Evolutionary conservation across 2,797 vertebrate species (phyloP), one percentile per base, ranked within the genome.

Genomic region (Peromyscus aztecus): DNA sequence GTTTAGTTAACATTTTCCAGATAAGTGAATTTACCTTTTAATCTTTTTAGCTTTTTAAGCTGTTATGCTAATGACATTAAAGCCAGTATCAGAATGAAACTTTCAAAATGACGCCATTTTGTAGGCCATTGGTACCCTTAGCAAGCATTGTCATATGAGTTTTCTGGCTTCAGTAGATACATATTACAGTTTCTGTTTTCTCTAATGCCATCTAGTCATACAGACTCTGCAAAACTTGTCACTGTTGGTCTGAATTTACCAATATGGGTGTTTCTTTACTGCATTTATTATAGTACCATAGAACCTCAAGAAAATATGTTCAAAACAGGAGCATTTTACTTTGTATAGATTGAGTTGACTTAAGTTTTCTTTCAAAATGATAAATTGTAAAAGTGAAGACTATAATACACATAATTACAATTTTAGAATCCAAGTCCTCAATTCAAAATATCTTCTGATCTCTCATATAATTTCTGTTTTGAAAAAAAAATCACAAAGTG

Each of bases 11-110:
- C 27, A 34, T 76, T 89, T 76, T 76, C 55, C 59, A 59, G 27
- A 61, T 24, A 76, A 46, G 6, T 40, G 24, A 84, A 9, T 96
- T 94, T 96, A 34, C 7, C 16, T 87, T 59, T 91, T 40, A 71
- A 29, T 57, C 49, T 84, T 93, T 75, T 86, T 92, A 40, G 40
- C 75, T 96, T 96, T 90, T 61, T 49, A 88, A 92, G 80, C 24
- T 77, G 59, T 29, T 78, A 49, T 87, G 46, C 4, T 85, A 94
- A 86, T 86, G 89, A 81, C 3, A 1, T 80, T 87, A 95, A 95
- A 86, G 16, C n/a, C 69, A 27, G 40, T 77, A 85, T 81, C 17
- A 90, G 7, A 49, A 16, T 59, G 34, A 52, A 84, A 76, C 16
- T 52, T 96, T 55, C 73, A 8, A 27, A 93, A 0, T 55, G 83